These are phyloP conservation scores for Aphyosemion australe DNA, from an alignment of 2,113 vertebrate species.

Conservation along the genomic window DNA sequence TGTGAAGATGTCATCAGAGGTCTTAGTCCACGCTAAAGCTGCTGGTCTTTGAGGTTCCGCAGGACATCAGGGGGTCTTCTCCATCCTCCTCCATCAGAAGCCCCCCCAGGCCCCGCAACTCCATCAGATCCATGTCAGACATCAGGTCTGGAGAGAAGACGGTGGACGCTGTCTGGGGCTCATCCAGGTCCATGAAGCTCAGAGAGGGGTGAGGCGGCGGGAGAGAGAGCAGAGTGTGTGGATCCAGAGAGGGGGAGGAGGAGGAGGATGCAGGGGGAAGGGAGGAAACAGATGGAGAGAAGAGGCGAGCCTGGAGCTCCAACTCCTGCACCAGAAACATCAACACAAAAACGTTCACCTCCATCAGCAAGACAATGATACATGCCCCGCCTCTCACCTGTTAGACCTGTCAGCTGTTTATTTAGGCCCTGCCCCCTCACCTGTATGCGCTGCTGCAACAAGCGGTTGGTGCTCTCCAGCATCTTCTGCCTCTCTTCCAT, in stretches of 20 bases:
- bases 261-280: constrained; percentile 52
- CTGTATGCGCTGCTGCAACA: constrained; percentile 83
- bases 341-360: background rate
- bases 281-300: constrained; percentile 69
- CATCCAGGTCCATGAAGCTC: constrained; percentile 82
- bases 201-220: constrained; percentile 50
- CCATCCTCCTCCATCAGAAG: constrained; percentile 87
- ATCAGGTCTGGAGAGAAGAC: constrained; percentile 74
- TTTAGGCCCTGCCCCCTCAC: constrained; percentile 37
- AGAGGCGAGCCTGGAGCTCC: constrained; percentile 86
- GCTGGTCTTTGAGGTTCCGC: constrained; percentile 83
- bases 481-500: constrained; percentile 85
- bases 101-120: constrained; percentile 61
- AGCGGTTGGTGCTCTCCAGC: constrained; percentile 85
- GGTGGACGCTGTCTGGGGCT: constrained; percentile 44
- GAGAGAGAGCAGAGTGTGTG: constrained; percentile 40
- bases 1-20: constrained; percentile 39
- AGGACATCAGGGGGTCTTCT: constrained; percentile 84
- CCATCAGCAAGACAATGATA: background rate
- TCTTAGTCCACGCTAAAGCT: constrained; percentile 92
- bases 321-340: constrained; percentile 80
- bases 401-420: no score
- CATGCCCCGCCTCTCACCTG: background rate
- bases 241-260: constrained; percentile 9
- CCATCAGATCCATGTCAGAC: constrained; percentile 51